These are phyloP conservation scores for Drosophila aldrichi DNA, from an alignment of 2,888 invertebrate species.

Conservation along the genomic window DNA sequence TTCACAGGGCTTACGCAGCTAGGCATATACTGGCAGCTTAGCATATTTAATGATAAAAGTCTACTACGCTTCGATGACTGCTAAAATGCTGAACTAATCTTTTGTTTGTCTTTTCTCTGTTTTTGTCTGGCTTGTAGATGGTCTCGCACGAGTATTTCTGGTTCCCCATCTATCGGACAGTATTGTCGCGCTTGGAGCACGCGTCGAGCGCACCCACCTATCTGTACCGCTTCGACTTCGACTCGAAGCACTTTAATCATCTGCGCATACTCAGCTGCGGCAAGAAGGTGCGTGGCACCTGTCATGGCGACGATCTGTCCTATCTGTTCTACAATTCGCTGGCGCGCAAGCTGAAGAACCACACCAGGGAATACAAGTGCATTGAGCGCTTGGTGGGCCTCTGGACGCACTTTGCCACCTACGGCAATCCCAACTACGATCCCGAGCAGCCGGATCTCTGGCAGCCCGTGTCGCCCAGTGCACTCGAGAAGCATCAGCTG, in stretches of 20 bases:
- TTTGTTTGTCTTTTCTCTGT: not conserved
- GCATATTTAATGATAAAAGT: not conserved
- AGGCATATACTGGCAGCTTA: not conserved
- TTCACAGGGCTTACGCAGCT: not conserved
- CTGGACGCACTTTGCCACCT: constrained; percentile 83
- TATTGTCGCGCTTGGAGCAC: constrained; percentile 81
- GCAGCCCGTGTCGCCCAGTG: constrained; percentile 72
- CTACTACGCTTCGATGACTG: not conserved
- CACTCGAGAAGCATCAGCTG: constrained; percentile 74
- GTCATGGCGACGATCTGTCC: constrained; percentile 85
- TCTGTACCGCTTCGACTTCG: constrained; percentile 84
- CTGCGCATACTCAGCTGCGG: constrained; percentile 84
- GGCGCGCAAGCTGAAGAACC: constrained; percentile 78
- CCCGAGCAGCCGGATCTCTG: constrained; percentile 77
- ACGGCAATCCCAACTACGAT: constrained; percentile 82
- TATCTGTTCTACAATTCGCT: constrained; percentile 84
- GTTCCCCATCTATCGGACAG: constrained; percentile 84
- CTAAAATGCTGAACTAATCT: constrained; percentile 2
- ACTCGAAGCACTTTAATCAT: constrained; percentile 85
- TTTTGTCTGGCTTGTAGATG: constrained; percentile 69
- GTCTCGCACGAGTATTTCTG: constrained; percentile 85
- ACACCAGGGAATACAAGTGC: constrained; percentile 83
- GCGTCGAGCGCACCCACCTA: constrained; percentile 82
- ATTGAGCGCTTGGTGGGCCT: constrained; percentile 84
- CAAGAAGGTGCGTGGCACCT: constrained; percentile 83